Evolutionary conservation across 2,888 invertebrate genomes (phyloP).

Genomic region (Agrilus cyanescens): DNA sequence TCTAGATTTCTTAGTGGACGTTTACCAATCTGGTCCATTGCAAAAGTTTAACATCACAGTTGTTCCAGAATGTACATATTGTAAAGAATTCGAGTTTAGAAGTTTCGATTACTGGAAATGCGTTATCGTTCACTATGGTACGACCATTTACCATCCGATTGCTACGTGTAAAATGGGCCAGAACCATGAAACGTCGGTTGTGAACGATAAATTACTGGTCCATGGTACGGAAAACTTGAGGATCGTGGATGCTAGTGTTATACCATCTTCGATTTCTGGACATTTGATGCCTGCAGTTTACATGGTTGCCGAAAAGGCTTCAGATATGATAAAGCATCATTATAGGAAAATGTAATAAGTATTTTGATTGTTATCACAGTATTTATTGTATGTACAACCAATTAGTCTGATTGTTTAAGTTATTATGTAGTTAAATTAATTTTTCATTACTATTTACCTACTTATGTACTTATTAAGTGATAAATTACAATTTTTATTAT

Average conservation of each 20-base stretch:
- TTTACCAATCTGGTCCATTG: conserved; percentile 31
- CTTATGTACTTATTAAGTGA: no score
- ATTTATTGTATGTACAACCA: no score
- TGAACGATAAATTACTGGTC: conserved; percentile 36
- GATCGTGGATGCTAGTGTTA: conserved; percentile 47
- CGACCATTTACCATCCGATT: conserved; percentile 52
- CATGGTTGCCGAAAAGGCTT: conserved; percentile 50
- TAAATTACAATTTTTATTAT: no score
- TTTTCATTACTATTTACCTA: no score
- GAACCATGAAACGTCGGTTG: conserved; percentile 31
- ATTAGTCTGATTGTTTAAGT: no score
- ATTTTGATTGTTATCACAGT: no score
- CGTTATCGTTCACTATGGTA: conserved; percentile 41
- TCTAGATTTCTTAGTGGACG: conserved; percentile 28
- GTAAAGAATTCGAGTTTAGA: conserved; percentile 19
- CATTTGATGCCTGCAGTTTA: conserved; percentile 45
- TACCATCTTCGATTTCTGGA: conserved; percentile 45
- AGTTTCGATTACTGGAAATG: conserved; percentile 43
- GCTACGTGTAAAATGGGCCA: conserved; percentile 61
- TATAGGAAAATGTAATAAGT: no score
- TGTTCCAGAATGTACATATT: conserved; percentile 16
- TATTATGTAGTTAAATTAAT: no score
- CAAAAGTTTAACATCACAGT: conserved; percentile 24
- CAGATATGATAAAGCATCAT: conserved; percentile 40
- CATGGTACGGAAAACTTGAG: conserved; percentile 41